Base-by-base conservation (phyloP, 2,113 vertebrate genomes). In the Upupa epops region DNA sequence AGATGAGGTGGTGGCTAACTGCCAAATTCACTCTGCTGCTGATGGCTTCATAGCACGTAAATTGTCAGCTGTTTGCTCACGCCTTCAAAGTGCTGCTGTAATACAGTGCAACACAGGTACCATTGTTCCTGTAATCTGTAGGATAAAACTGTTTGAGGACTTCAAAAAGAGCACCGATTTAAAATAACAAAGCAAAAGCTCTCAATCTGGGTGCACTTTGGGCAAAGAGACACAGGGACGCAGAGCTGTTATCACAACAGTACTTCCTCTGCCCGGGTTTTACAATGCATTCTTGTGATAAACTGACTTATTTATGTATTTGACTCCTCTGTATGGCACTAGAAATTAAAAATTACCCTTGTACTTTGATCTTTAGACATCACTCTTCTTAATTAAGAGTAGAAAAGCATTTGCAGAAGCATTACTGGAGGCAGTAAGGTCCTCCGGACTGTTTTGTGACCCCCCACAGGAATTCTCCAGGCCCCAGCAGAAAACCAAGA, bases 81-180 rank as follows among this genome's bases (percentile, higher is more conserved):
- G 42, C 46, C 51, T 90, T 95, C 90, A 92, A 90, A 96, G 90
- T 82, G 74, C 81, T 93, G 66, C 86, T 81, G 31, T 32, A 86
- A 68, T 36, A 52, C 11, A 77, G 34, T n/a, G 55, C 70, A 93
- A 96, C 93, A 96, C 80, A 93, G 94, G 80, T 95, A 88, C 70
- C 73, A 95, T 95, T 95, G 92, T 95, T 96, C 80, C 77, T 79
- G 66, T 88, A 86, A 95, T 93, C 94, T 89, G n/a, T 32, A 63
- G 88, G 90, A 84, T 90, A 95, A 86, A 95, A 86, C 74, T 82
- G 64, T 90, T 93, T 90, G 93, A 88, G 94, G 86, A 93, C 93
- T 95, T 96, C 92, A 93, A 94, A 95, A 90, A 94, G 93, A 72
- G 40, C 65, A 79, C 25, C 65, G 66, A 76, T 75, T 90, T 51